These are phyloP conservation scores for Amyelois transitella DNA, from an alignment of 1,140 invertebrate species.

Conservation along the genomic window DNA sequence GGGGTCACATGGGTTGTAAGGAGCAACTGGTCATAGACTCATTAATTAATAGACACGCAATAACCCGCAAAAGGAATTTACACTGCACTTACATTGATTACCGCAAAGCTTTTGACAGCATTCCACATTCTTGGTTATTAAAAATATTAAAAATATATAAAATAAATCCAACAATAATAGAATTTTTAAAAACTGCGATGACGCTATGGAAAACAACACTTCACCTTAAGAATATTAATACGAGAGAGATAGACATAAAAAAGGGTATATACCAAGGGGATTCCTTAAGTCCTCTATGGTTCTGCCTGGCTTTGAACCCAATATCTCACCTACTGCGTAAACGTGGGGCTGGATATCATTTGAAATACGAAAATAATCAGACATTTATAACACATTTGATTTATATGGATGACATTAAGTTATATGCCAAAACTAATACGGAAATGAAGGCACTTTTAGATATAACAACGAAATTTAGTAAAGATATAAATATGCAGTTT, in stretches of 20 bases:
- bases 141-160: slow-evolving; percentile 2
- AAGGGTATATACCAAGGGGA: slow-evolving; percentile 16
- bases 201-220: background rate
- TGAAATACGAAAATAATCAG: slow-evolving; percentile 2
- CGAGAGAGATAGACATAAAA: too few relatives aligned
- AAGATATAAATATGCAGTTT: slow-evolving; percentile 26
- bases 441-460: slow-evolving; percentile 14
- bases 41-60: background rate
- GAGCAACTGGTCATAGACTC: slow-evolving; percentile 3
- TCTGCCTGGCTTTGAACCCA: too few relatives aligned
- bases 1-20: slow-evolving; percentile 1
- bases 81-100: slow-evolving; percentile 3
- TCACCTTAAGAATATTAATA: slow-evolving; percentile 6
- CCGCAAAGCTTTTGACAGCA: too few relatives aligned
- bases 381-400: slow-evolving; percentile 5
- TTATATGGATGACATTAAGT: slow-evolving; percentile 26
- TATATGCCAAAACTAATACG: slow-evolving; percentile 13
- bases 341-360: background rate
- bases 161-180: too few relatives aligned
- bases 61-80: background rate
- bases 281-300: too few relatives aligned
- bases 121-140: background rate
- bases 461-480: slow-evolving; percentile 12
- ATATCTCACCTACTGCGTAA: slow-evolving; percentile 5
- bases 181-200: background rate